These are phyloP conservation scores for Manis crassicaudata DNA, from an alignment of 2,797 vertebrate genomes.

Conservation along the genomic window DNA sequence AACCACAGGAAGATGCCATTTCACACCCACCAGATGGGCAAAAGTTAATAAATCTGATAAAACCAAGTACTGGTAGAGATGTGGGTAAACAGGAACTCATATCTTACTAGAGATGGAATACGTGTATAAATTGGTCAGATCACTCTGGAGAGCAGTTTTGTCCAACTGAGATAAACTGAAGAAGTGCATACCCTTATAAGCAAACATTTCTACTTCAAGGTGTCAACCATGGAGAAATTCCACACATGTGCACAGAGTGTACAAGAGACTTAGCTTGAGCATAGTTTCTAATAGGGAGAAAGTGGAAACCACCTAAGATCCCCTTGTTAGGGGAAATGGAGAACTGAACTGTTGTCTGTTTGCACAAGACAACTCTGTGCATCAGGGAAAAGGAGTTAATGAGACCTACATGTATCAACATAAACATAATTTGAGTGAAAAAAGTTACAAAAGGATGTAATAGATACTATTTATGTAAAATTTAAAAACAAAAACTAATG, in stretches of 20 bases:
- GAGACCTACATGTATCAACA: not conserved
- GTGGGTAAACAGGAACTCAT: constrained; percentile 16
- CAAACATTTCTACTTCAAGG: constrained; percentile 33
- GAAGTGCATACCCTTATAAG: not conserved
- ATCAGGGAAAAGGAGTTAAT: constrained; percentile 26
- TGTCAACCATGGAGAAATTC: constrained; percentile 23
- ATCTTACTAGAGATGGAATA: not conserved
- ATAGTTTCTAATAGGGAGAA: constrained; percentile 43
- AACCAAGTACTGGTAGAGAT: not conserved
- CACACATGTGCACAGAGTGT: not conserved
- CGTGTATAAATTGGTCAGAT: constrained; percentile 22
- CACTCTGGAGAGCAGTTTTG: constrained; percentile 19
- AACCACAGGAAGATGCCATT: constrained; percentile 46
- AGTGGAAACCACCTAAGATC: constrained; percentile 63
- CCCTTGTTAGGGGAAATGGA: constrained; percentile 27
- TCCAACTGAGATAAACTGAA: not conserved
- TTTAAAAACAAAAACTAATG: constrained; percentile 29
- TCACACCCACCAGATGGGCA: constrained; percentile 13
- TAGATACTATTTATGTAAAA: not conserved
- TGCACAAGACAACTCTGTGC: not conserved
- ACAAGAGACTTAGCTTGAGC: not conserved
- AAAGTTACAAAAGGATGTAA: not conserved
- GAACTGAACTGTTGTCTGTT: constrained; percentile 27
- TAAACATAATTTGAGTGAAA: constrained; percentile 9
- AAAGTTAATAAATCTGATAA: constrained; percentile 36